Percentiles rank a stretch among this genome's conserved stretches.
phyloP scores from a whole-genome alignment of 2,888 invertebrate genomes.

The Philonicus albiceps region DNA sequence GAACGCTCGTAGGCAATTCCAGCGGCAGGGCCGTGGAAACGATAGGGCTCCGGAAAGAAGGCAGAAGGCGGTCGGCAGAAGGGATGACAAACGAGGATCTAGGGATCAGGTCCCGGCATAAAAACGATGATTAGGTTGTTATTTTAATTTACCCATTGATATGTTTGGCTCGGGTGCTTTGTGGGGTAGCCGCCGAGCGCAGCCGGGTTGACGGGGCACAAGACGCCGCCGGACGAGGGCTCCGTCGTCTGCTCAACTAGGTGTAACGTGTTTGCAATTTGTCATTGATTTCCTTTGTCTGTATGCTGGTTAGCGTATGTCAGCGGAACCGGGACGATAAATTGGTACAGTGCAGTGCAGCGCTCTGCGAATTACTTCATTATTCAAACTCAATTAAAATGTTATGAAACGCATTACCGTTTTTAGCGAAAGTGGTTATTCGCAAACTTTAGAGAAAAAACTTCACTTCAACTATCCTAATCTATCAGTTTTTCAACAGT shows the following conservation, averaged over 20 bases:
- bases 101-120: slow-evolving; percentile 47
- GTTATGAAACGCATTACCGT: background rate
- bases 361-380: background rate
- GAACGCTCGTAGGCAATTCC: slow-evolving; percentile 47
- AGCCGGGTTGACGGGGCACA: background rate
- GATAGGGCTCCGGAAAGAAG: slow-evolving; percentile 12
- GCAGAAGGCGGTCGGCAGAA: slow-evolving; percentile 26
- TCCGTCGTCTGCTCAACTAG: slow-evolving; percentile 56
- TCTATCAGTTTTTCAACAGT: no score
- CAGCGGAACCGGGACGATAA: slow-evolving; percentile 41
- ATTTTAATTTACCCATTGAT: slow-evolving; percentile 65
- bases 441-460: background rate
- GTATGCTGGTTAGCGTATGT: slow-evolving; percentile 50
- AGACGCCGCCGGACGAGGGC: slow-evolving; percentile 38
- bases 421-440: background rate
- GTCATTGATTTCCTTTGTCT: slow-evolving; percentile 48
- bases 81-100: slow-evolving; percentile 46
- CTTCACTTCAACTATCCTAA: no score
- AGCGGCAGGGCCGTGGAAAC: slow-evolving; percentile 30
- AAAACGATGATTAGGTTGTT: slow-evolving; percentile 64
- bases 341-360: background rate
- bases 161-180: slow-evolving; percentile 52
- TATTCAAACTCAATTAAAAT: slow-evolving; percentile 10
- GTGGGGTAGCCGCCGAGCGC: slow-evolving; percentile 48
- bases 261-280: slow-evolving; percentile 63